Conservation (phyloP, 2,888 invertebrate species). For the Aspidiotus rigidus region DNA sequence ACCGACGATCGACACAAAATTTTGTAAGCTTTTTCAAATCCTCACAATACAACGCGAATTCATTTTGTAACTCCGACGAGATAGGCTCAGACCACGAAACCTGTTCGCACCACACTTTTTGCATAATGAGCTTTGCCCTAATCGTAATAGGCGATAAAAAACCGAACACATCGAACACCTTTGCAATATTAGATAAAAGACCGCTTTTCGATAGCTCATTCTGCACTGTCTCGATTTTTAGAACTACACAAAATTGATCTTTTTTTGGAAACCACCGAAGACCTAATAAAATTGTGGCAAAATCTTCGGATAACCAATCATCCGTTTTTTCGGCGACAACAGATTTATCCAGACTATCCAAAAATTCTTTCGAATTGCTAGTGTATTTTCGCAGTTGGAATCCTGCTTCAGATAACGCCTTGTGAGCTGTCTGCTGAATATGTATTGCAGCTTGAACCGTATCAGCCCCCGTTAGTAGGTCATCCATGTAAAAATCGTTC, state of each 20-base stretch:
- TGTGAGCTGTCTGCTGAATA: neutral
- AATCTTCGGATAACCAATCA: neutral
- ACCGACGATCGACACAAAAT: neutral
- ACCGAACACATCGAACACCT: neutral
- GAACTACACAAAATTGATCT: neutral
- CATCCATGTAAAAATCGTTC: neutral
- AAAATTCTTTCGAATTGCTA: neutral
- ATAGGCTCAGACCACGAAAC: neutral
- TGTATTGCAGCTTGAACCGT: neutral
- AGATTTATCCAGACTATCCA: neutral
- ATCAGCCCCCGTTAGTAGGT: neutral
- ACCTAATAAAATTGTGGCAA: neutral
- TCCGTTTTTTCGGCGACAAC: neutral
- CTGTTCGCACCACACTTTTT: neutral
- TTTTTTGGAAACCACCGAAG: neutral
- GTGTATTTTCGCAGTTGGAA: neutral
- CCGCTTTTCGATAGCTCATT: neutral
- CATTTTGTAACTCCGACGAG: neutral
- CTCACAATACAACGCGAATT: too few relatives aligned
- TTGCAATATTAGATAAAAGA: neutral
- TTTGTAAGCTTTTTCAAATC: neutral
- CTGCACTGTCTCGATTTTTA: neutral
- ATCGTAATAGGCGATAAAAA: neutral
- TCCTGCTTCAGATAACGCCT: neutral
- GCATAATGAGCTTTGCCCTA: neutral